Evolutionary conservation across 2,888 invertebrate species (phyloP).

Genomic region (Pterobdella sp.): DNA sequence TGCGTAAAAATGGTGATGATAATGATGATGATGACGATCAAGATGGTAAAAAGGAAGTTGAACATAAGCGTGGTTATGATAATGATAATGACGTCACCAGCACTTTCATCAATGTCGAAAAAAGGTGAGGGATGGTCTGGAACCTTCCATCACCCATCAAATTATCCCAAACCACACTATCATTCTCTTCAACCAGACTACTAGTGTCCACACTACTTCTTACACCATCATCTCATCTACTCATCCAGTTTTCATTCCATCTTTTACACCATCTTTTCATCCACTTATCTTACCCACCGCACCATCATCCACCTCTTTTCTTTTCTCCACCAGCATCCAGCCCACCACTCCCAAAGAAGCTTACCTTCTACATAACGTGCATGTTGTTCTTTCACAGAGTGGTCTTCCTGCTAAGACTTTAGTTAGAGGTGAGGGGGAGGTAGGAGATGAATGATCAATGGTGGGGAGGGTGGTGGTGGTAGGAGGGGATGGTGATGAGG

Average conservation of each 20-base stretch:
- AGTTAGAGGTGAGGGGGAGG: no score
- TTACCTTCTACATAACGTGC: no score
- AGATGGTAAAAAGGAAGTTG: background rate
- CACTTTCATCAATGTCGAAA: background rate
- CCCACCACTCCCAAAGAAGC: no score
- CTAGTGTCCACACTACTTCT: no score
- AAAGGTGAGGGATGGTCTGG: no score
- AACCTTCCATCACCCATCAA: no score
- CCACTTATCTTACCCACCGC: background rate
- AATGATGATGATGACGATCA: background rate
- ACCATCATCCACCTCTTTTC: no score
- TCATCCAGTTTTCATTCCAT: background rate
- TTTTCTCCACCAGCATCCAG: no score
- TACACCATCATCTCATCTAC: background rate
- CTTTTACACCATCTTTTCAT: background rate
- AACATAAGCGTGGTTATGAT: background rate
- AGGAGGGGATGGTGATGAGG: background rate
- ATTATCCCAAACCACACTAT: no score
- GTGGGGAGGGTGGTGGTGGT: background rate
- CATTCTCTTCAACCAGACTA: no score
- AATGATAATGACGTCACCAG: no score
- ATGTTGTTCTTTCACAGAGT: conserved; percentile 54
- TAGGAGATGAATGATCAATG: no score
- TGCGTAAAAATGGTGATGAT: conserved; percentile 14
- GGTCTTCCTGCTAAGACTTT: conserved; percentile 55